Evolutionary conservation across 2,888 invertebrate genomes (phyloP), one percentile per base, ranked within the genome.

Genomic region (Epirrhoe alternata): DNA sequence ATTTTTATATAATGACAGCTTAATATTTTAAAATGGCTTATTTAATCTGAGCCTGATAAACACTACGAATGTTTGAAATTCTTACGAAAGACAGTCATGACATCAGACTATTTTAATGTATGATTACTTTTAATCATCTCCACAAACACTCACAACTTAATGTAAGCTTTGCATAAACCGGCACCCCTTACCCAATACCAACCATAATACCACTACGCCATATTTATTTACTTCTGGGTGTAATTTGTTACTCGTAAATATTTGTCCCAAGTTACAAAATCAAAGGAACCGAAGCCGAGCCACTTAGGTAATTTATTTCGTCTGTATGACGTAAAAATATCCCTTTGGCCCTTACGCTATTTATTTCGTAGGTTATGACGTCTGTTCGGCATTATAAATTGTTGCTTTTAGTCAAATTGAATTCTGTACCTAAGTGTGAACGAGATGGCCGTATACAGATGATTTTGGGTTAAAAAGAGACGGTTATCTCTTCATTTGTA

Each of bases 401-500:
- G 79, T 77, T 77, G 76, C 80, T 80, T 76, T 79, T 80, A 80
- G 72, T 73, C 68, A 77, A 80, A 82, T 80, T 79, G 79, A 79
- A 79, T 77, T 77, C 66, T 53, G 67, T 68, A 72, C 66, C 17
- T 30, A 31, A 31, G 45, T 50, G 50, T 16, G 69, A 77, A 42
- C 51, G 75, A 68, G 76, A 79, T 42, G 61, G 65, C 53, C 31
- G 45, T 65, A 72, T 35, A 5, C 50, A 45, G 16, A 51, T 30
- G 12, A 35, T 45, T 4, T n/a, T 51, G 49, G 7, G 68, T 8
- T 38, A 17, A 53, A 71, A 38, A 12, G 69, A 57, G 69, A 70
- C 35, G 50, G 58, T 33, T 31, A 63, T 51, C 61, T 67, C 62
- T 49, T 45, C 52, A 65, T 65, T 64, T 62, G 16, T 30, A 31